Evolutionary conservation across 2,888 invertebrate genomes (phyloP), one percentile per base, ranked within the genome.

Genomic region (Sphaerophoria rueppellii): DNA sequence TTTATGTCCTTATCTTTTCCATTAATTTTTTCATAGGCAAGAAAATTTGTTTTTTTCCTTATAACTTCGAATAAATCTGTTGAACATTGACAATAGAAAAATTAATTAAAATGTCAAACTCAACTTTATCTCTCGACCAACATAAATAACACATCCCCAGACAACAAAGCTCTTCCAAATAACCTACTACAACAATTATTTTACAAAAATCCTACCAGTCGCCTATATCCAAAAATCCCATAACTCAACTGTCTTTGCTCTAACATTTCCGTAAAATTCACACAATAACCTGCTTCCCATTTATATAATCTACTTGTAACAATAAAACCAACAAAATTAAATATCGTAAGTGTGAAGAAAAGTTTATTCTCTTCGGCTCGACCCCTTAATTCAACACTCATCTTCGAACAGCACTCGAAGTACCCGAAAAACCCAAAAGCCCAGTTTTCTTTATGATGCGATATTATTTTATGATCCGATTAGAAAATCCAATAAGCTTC

Each of bases 391-490:
- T 40, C 40, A 40, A 43, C 60, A 60, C 50, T 58, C 14, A 4
- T 4, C 7, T 55, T 34, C 11, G 0, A 37, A 1, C 43, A 37
- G 0, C 43, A 60, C 7, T 24, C 6, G 11, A 14, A 11, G 14
- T 37, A 24, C 12, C 12, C 40, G 24, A 50, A 65, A 37, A 46
- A 46, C 69, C 34, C 54, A 61, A 54, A 75, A 55, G 71, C 61
- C 63, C 75, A 71, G 71, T 67, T 24, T 24, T 69, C 69, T 77
- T 69, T 67, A 75, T 65, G 80, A 37, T 55, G 71, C 54, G 52
- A 76, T 67, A 77, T 73, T 61, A 77, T 73, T 82, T 82, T 82
- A 82, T 82, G 73, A 82, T 82, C 82, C 82, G 73, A 82, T 82
- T 77, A 82, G 77, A 78, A 78, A 82, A 82, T 74, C 73, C 74